phyloP scores from a whole-genome alignment of 35 echinoderm and acorn worm species.

The Patiria miniata region DNA sequence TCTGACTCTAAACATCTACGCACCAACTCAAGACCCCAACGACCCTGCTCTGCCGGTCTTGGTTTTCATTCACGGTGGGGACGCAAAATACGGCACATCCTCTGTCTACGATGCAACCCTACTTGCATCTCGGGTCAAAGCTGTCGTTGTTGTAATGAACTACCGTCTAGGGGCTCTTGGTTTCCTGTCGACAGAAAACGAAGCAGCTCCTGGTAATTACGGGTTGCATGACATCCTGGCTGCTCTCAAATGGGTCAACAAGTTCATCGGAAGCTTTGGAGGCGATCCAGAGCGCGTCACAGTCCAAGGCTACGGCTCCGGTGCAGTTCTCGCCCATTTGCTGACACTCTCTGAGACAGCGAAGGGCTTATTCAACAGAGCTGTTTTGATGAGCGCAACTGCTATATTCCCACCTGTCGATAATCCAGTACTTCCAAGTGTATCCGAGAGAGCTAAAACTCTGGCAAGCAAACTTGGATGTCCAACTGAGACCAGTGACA shows the following conservation, averaged over 20 bases:
- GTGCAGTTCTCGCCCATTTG: not conserved
- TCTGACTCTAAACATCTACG: slow-evolving; percentile 20
- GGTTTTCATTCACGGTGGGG: slow-evolving; percentile 29
- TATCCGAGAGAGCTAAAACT: not conserved
- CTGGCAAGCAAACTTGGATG: not conserved
- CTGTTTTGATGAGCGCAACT: slow-evolving; percentile 22
- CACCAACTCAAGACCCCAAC: not conserved
- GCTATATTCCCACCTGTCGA: not conserved
- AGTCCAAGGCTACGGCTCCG: slow-evolving; percentile 15
- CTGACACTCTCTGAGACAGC: not conserved
- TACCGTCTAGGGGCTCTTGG: slow-evolving; percentile 60
- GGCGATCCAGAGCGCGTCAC: slow-evolving; percentile 43
- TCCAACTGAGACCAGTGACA: not conserved
- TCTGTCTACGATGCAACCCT: not conserved
- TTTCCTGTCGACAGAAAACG: slow-evolving; percentile 48
- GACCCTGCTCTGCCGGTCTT: slow-evolving; percentile 1
- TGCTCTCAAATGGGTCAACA: slow-evolving; percentile 44
- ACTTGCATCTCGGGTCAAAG: slow-evolving; percentile 35
- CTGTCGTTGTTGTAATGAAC: slow-evolving; percentile 50
- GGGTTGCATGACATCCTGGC: slow-evolving; percentile 28
- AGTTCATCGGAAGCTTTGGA: slow-evolving; percentile 27
- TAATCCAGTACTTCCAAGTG: not conserved
- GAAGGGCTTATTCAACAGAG: slow-evolving; percentile 31
- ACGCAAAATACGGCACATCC: not conserved
- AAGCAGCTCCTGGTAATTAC: slow-evolving; percentile 39